phyloP scores from a whole-genome alignment of 2,113 vertebrate genomes.

The Callorhinus ursinus region DNA sequence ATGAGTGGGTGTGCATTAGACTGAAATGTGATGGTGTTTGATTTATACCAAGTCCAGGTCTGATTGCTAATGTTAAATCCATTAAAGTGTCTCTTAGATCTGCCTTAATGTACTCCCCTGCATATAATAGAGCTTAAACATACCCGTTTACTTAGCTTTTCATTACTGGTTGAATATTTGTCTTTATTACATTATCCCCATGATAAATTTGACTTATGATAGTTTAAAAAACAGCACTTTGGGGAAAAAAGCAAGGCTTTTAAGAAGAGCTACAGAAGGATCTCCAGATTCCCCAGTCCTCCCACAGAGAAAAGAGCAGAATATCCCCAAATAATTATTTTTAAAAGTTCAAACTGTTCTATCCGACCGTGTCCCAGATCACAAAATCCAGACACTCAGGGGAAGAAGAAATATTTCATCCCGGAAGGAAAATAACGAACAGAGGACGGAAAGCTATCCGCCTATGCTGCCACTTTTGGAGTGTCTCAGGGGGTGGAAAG shows the following conservation, averaged over 20 bases:
- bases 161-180: constrained; percentile 85
- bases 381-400: constrained; percentile 67
- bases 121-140: constrained; percentile 87
- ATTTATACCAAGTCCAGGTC: constrained; percentile 87
- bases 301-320: constrained; percentile 63
- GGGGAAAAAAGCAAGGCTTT: constrained; percentile 74
- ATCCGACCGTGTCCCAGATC: constrained; percentile 40
- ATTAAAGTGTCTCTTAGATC: constrained; percentile 88
- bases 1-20: constrained; percentile 85
- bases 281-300: constrained; percentile 44
- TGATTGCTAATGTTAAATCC: constrained; percentile 90
- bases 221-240: constrained; percentile 80
- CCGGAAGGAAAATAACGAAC: constrained; percentile 66
- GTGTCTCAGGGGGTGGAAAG: constrained; percentile 38
- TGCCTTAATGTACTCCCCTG: constrained; percentile 87
- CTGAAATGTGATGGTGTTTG: constrained; percentile 84
- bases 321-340: constrained; percentile 55
- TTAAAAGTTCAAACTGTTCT: constrained; percentile 70
- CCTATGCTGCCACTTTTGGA: constrained; percentile 63
- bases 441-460: constrained; percentile 72
- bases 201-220: constrained; percentile 79
- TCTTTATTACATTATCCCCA: constrained; percentile 84
- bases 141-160: constrained; percentile 87
- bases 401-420: constrained; percentile 73
- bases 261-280: constrained; percentile 63